phyloP scores from a whole-genome alignment of 2,888 invertebrate species.

The Pollenia amentaria region DNA sequence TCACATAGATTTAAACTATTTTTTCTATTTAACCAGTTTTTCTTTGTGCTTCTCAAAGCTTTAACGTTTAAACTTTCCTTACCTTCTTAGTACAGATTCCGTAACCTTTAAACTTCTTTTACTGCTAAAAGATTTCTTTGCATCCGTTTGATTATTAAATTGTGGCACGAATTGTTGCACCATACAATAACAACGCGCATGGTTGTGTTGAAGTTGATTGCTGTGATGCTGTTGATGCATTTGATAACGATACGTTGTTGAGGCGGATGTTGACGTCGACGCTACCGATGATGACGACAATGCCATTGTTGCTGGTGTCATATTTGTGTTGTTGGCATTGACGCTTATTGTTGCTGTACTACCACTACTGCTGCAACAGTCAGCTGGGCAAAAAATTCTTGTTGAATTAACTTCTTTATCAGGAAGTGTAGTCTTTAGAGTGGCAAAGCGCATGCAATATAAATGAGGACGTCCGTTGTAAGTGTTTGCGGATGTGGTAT shows the following conservation, averaged over 20 bases:
- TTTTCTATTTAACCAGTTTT: too few species aligned
- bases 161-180: slow-evolving; percentile 56
- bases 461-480: slow-evolving; percentile 78
- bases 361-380: slow-evolving; percentile 70
- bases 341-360: slow-evolving; percentile 21
- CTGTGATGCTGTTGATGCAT: slow-evolving; percentile 74
- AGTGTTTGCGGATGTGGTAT: slow-evolving; percentile 66
- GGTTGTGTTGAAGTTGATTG: slow-evolving; percentile 32
- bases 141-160: slow-evolving; percentile 34
- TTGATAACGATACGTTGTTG: slow-evolving; percentile 61
- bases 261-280: slow-evolving; percentile 61
- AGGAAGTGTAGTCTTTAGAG: slow-evolving; percentile 75
- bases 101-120: slow-evolving; percentile 76
- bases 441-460: slow-evolving; percentile 80
- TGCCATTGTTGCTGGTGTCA: slow-evolving; percentile 14
- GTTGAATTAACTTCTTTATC: slow-evolving; percentile 46
- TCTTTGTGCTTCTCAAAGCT: too few species aligned
- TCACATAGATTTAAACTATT: too few species aligned
- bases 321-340: slow-evolving; percentile 3
- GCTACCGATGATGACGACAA: slow-evolving; percentile 58
- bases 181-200: slow-evolving; percentile 44
- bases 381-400: slow-evolving; percentile 44
- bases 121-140: slow-evolving; percentile 34
- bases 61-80: too few species aligned
- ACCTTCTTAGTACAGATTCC: slow-evolving; percentile 79